Percentiles rank a stretch among this genome's conserved stretches.
Evolutionary conservation across 2,888 invertebrate species (phyloP).

Genomic region (Habrosyne pyritoides): DNA sequence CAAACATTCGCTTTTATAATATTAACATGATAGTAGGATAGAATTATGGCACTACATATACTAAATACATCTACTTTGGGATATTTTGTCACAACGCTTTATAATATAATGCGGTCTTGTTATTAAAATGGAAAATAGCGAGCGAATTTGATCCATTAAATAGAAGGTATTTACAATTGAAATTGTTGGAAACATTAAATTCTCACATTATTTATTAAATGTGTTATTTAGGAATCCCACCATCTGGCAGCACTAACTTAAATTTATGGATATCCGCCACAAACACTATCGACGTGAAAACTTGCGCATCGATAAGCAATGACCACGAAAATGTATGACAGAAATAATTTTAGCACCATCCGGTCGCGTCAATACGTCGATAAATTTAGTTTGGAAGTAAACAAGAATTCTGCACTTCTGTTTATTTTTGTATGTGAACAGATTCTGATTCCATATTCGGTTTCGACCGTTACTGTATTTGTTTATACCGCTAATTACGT

Average conservation of each 20-base stretch:
- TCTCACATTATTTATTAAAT: neutral
- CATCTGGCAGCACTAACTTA: neutral
- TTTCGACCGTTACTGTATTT: conserved; percentile 28
- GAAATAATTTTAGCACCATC: conserved; percentile 10
- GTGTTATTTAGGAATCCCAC: neutral
- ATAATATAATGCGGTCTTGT: no score
- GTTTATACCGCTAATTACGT: conserved; percentile 65
- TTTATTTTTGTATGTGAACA: conserved; percentile 44
- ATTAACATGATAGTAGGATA: no score
- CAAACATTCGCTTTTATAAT: no score
- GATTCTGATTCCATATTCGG: conserved; percentile 62
- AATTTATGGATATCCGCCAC: neutral
- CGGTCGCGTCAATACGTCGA: conserved; percentile 18
- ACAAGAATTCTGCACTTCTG: conserved; percentile 20
- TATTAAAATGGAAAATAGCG: no score
- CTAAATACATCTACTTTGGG: no score
- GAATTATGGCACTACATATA: no score
- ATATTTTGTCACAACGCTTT: no score
- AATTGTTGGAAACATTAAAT: neutral
- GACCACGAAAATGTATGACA: conserved; percentile 2
- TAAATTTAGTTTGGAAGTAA: conserved; percentile 15
- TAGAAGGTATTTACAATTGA: neutral
- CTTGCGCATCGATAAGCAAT: neutral
- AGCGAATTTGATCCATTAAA: neutral
- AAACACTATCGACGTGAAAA: neutral